A percentile compares a stretch with the other conserved stretches of the same genome.
Conservation (phyloP, 2,113 vertebrate species). For the Acrocephalus arundinaceus region DNA sequence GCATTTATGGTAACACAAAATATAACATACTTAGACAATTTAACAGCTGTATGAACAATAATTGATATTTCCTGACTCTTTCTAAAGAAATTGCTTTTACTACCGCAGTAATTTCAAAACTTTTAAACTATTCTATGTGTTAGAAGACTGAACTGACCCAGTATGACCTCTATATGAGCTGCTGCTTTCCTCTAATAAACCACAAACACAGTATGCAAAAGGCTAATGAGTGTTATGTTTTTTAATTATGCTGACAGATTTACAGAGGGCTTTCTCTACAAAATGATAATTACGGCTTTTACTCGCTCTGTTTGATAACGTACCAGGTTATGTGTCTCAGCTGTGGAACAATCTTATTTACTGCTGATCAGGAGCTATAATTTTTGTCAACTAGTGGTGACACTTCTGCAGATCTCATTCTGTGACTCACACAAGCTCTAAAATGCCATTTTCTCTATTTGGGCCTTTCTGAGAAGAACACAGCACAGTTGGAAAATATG, state of each 20-base stretch:
- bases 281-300: constrained; percentile 19
- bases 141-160: background rate
- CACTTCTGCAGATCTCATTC: background rate
- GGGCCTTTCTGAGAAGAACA: background rate
- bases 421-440: background rate
- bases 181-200: constrained; percentile 15
- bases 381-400: constrained; percentile 13
- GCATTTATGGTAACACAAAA: background rate
- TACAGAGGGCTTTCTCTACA: constrained; percentile 19
- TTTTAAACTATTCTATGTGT: background rate
- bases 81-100: background rate
- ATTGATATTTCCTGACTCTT: background rate
- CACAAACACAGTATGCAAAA: background rate
- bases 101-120: background rate
- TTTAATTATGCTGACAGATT: constrained; percentile 35
- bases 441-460: constrained; percentile 2
- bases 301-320: constrained; percentile 14
- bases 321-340: constrained; percentile 32
- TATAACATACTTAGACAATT: background rate
- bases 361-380: background rate
- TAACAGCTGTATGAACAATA: background rate
- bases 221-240: constrained; percentile 32
- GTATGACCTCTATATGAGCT: background rate
- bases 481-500: background rate
- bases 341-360: constrained; percentile 41